A percentile compares a stretch with the other conserved stretches of the same genome.
These are phyloP conservation scores for Grammomys dolichurus DNA, from an alignment of 2,113 vertebrate species.

Conservation along the genomic window DNA sequence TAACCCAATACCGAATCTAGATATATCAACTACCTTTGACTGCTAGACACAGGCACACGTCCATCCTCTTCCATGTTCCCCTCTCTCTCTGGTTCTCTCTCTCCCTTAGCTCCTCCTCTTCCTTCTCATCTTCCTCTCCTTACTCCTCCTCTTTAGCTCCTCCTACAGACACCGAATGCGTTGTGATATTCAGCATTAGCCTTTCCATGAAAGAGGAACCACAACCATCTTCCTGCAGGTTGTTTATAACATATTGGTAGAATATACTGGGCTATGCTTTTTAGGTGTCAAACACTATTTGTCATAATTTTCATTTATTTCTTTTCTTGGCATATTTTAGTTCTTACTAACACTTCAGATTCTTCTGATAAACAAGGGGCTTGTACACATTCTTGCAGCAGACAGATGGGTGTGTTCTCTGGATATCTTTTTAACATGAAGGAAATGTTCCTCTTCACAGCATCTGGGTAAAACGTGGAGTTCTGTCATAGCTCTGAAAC, in stretches of 20 bases:
- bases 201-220: slow-evolving; percentile 20
- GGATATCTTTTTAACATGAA: slow-evolving; percentile 73
- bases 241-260: neutral
- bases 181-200: neutral
- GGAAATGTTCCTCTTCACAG: slow-evolving; percentile 71
- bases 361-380: slow-evolving; percentile 69
- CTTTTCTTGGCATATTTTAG: slow-evolving; percentile 40
- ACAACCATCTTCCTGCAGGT: neutral
- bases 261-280: neutral
- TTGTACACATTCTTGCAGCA: slow-evolving; percentile 66
- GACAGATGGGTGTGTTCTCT: slow-evolving; percentile 75
- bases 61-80: too few relatives aligned
- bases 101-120: too few relatives aligned
- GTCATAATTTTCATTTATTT: slow-evolving; percentile 44
- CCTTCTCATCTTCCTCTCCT: too few relatives aligned
- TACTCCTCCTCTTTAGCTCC: too few relatives aligned
- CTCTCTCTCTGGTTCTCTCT: too few relatives aligned
- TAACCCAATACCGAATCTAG: too few relatives aligned
- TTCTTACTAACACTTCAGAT: slow-evolving; percentile 43
- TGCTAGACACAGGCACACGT: too few relatives aligned
- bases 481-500: slow-evolving; percentile 54
- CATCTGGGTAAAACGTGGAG: slow-evolving; percentile 74
- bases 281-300: neutral
- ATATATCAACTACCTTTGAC: too few relatives aligned
- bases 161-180: neutral